Percentiles rank a stretch among this genome's conserved stretches.
These are phyloP conservation scores for Hermodice carunculata DNA, from an alignment of 2,888 invertebrate genomes.

Conservation along the genomic window DNA sequence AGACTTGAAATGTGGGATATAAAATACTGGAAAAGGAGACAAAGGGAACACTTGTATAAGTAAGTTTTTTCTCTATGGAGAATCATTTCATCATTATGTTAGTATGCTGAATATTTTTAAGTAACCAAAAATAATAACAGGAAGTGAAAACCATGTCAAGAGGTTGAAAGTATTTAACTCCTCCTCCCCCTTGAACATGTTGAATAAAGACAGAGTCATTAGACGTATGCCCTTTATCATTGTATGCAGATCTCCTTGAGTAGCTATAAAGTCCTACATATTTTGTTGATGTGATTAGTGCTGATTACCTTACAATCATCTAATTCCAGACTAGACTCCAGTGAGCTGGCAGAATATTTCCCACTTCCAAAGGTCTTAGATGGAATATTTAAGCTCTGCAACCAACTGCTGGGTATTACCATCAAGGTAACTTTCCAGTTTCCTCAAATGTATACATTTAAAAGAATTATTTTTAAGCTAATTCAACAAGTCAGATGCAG, in stretches of 20 bases:
- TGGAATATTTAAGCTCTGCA: slow-evolving; percentile 82
- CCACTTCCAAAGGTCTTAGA: slow-evolving; percentile 84
- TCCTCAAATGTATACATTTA: not conserved
- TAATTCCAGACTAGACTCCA: slow-evolving; percentile 76
- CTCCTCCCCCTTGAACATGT: too few relatives aligned
- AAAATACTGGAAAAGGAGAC: slow-evolving; percentile 87
- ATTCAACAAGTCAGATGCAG: too few relatives aligned
- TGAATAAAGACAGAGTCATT: too few relatives aligned
- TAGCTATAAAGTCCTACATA: too few relatives aligned
- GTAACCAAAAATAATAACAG: not conserved
- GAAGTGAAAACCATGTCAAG: too few relatives aligned
- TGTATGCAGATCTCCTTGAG: too few relatives aligned
- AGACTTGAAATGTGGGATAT: slow-evolving; percentile 85
- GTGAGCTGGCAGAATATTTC: slow-evolving; percentile 83
- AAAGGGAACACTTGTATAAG: slow-evolving; percentile 73
- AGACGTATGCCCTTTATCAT: too few relatives aligned
- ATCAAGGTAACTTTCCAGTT: slow-evolving; percentile 60
- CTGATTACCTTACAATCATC: not conserved
- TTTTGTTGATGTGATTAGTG: not conserved
- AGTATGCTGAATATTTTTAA: not conserved
- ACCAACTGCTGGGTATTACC: slow-evolving; percentile 79
- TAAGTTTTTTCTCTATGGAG: slow-evolving; percentile 8
- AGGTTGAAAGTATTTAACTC: too few relatives aligned
- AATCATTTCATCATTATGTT: not conserved
- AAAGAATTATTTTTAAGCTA: not conserved